Evolutionary conservation across 2,113 vertebrate species (phyloP), one percentile per base, ranked within the genome.

Genomic region (Rhabdomys dilectus): DNA sequence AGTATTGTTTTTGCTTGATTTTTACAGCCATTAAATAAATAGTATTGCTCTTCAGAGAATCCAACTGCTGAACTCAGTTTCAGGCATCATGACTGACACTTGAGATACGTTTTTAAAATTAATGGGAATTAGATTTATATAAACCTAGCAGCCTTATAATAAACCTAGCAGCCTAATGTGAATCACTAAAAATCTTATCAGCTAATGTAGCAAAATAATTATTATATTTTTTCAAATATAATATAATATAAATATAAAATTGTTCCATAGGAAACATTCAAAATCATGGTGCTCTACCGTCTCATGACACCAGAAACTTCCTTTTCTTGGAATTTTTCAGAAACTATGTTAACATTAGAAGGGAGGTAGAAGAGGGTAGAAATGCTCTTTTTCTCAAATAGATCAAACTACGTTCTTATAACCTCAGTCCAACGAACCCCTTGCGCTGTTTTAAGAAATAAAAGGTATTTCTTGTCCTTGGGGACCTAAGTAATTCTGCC

Each of bases 281-380:
- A 60, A 97, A 91, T 88, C 85, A 81, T 75, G 81, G 91, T 86
- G 58, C 53, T 53, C 45, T 89, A 81, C 85, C 77, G 87, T 62
- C 60, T 95, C 86, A 42, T 81, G 77, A 76, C 76, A 68, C 31
- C 91, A 72, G 75, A 53, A 94, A 78, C 36, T 77, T 19, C 16
- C 9, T 97, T 96, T 97, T 88, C 68, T 96, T 78, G 51, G 45
- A 90, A 81, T 91, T 97, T 97, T 73, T 97, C 76, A 80, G 87
- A 94, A 94, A 91, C 36, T 78, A 48, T 82, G 42, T 56, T 94
- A 90, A 64, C 19, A 86, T 89, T 77, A 58, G 31, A 48, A 91
- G 39, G 11, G 19, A 21, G 21, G n/a, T 73, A 56, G 34, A n/a
- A 19, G 17, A 24, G 16, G 4, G 89, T 89, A 91, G 90, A 91